Base-by-base conservation (phyloP, 2,797 vertebrate genomes). In the Tokudaia tokunoshimensis region DNA sequence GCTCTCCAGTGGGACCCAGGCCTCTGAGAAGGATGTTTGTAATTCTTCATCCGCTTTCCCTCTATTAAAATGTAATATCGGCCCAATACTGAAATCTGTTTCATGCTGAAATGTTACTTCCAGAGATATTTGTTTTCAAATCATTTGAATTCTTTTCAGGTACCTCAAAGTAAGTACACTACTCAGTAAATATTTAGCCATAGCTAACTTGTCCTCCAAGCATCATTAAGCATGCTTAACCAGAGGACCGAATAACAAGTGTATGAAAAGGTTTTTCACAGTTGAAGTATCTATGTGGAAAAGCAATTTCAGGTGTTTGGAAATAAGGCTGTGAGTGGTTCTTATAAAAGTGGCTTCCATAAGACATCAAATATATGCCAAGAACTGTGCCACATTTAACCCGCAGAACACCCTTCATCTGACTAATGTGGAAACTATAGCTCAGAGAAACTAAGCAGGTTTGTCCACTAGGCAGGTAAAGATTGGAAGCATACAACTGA, bases 51-150 rank as follows among this genome's bases (percentile, higher is more conserved):
- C 24, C 19, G 24, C 50, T 72, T 15, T 52, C 34, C 8, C 1
- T 29, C 22, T 86, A 11, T 63, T 81, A 55, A 81, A 92, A 81
- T 5, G 37, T 75, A 65, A 34, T 83, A 11, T 13, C 61, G 50
- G 17, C 31, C 82, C 78, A 26, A 26, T 75, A 92, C 44, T 74
- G 22, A 88, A 94, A 85, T 22, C 10, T n/a, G 5, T 19, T 85
- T 88, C 44, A n/a, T 61, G 34, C 61, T 85, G 34, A 93, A 93
- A 75, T 44, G 34, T 47, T 85, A 65, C 52, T 67, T 97, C 37
- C 52, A 80, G 52, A 52, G 50, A 88, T 67, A n/a, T 75, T 55
- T 92, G 55, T 88, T 94, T 87, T 95, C 13, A 57, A 88, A 86
- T 63, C 59, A 47, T 76, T 52, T 0, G n/a, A 85, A 41, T 17